Percentiles rank a stretch among this genome's conserved stretches.
Evolutionary conservation across 2,888 invertebrate genomes (phyloP).

Genomic region (Antheraea yamamai): DNA sequence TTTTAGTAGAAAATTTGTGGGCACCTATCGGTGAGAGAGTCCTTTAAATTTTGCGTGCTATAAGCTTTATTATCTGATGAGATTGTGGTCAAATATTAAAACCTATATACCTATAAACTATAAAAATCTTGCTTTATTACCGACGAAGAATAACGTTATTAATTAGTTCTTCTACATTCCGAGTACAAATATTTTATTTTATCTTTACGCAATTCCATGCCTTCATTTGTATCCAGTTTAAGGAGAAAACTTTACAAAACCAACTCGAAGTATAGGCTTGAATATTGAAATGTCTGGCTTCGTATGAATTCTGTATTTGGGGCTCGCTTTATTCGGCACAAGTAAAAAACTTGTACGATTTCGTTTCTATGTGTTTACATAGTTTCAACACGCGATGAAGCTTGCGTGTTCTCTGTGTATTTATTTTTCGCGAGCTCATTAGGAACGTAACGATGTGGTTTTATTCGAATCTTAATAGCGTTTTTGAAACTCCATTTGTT

Average conservation of each 20-base stretch:
- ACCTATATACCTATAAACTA: too few species aligned
- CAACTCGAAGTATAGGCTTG: constrained; percentile 2
- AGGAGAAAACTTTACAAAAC: background rate
- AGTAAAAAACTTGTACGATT: constrained; percentile 2
- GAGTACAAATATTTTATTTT: background rate
- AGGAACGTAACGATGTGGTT: background rate
- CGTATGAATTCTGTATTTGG: background rate
- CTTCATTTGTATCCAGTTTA: background rate
- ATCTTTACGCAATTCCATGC: background rate
- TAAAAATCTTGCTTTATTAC: background rate
- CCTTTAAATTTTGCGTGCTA: too few species aligned
- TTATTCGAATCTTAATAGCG: background rate
- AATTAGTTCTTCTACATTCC: background rate
- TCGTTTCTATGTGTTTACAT: constrained; percentile 13
- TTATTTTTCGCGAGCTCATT: constrained; percentile 7
- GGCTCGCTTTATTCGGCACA: background rate
- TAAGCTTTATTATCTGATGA: too few species aligned
- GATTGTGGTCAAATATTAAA: too few species aligned
- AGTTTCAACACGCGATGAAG: background rate
- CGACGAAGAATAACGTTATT: background rate
- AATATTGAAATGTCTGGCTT: background rate
- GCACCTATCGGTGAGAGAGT: too few species aligned
- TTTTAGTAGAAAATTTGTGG: too few species aligned
- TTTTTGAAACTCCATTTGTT: background rate
- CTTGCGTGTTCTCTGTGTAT: constrained; percentile 3